Evolutionary conservation across 2,797 vertebrate genomes (phyloP).

Genomic region (Chaetodon trifasciatus): DNA sequence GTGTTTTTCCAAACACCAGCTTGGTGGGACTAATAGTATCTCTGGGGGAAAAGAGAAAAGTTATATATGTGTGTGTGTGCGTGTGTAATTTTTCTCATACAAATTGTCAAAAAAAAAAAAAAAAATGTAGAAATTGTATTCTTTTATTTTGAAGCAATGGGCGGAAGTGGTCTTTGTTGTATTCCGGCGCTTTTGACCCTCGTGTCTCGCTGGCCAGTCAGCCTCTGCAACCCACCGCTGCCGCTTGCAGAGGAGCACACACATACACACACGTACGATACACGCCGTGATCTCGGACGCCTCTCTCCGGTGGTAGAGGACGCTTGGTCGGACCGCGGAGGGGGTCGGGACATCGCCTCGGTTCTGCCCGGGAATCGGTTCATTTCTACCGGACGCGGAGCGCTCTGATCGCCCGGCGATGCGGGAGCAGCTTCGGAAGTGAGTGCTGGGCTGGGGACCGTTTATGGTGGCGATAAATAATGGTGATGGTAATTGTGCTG

Average conservation of each 20-base stretch:
- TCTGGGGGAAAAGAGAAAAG: no score
- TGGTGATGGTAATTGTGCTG: slow-evolving; percentile 59
- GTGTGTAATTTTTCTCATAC: no score
- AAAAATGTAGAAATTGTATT: no score
- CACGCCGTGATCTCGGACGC: slow-evolving; percentile 71
- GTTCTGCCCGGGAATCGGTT: slow-evolving; percentile 56
- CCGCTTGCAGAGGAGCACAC: slow-evolving; percentile 53
- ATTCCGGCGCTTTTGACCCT: not conserved
- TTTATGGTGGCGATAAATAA: slow-evolving; percentile 54
- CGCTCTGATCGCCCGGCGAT: slow-evolving; percentile 83
- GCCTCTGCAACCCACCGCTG: slow-evolving; percentile 71
- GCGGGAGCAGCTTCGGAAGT: slow-evolving; percentile 97
- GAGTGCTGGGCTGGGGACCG: slow-evolving; percentile 78
- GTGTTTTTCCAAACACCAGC: no score
- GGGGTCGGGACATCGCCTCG: slow-evolving; percentile 68
- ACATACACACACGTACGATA: slow-evolving; percentile 12
- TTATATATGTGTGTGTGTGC: no score
- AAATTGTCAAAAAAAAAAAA: no score
- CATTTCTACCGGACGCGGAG: slow-evolving; percentile 52
- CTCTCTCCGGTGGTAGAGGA: slow-evolving; percentile 76
- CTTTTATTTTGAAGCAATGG: slow-evolving; percentile 56
- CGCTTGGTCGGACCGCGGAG: slow-evolving; percentile 58
- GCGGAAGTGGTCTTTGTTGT: slow-evolving; percentile 34
- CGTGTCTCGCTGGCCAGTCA: slow-evolving; percentile 69
- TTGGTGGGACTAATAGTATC: no score